These are phyloP conservation scores for Drosophila eugracilis DNA, from an alignment of 1,140 invertebrate species.

Conservation along the genomic window DNA sequence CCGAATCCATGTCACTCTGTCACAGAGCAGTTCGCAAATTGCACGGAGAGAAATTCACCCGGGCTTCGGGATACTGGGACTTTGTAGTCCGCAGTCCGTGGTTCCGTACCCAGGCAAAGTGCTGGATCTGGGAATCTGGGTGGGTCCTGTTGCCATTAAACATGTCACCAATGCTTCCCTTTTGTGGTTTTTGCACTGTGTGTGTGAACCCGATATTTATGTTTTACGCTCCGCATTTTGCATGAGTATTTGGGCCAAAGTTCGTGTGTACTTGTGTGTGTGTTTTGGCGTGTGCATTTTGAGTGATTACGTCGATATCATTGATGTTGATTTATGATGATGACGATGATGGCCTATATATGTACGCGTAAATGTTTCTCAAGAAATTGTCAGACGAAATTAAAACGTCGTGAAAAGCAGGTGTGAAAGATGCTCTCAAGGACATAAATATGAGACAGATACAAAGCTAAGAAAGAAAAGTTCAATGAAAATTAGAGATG, in stretches of 20 bases:
- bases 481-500: background rate
- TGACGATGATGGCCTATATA: slow-evolving; percentile 44
- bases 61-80: background rate
- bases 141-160: slow-evolving; percentile 72
- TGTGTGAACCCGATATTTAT: slow-evolving; percentile 61
- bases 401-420: slow-evolving; percentile 35
- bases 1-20: slow-evolving; percentile 46
- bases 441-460: slow-evolving; percentile 6
- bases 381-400: slow-evolving; percentile 48
- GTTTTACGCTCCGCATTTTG: slow-evolving; percentile 55
- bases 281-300: slow-evolving; percentile 50
- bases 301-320: slow-evolving; percentile 83
- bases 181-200: slow-evolving; percentile 52
- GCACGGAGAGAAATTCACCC: slow-evolving; percentile 66
- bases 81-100: too few relatives aligned
- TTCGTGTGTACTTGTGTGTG: background rate
- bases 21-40: slow-evolving; percentile 66
- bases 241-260: slow-evolving; percentile 5
- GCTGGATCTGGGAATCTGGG: slow-evolving; percentile 21
- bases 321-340: slow-evolving; percentile 83
- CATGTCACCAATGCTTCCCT: slow-evolving; percentile 72
- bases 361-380: slow-evolving; percentile 20
- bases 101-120: slow-evolving; percentile 8
- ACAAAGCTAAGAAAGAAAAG: background rate
- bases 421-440: slow-evolving; percentile 31